Evolutionary conservation across 2,797 vertebrate genomes (phyloP), one percentile per base, ranked within the genome.

Genomic region (Neosilurus hyrtlii): DNA sequence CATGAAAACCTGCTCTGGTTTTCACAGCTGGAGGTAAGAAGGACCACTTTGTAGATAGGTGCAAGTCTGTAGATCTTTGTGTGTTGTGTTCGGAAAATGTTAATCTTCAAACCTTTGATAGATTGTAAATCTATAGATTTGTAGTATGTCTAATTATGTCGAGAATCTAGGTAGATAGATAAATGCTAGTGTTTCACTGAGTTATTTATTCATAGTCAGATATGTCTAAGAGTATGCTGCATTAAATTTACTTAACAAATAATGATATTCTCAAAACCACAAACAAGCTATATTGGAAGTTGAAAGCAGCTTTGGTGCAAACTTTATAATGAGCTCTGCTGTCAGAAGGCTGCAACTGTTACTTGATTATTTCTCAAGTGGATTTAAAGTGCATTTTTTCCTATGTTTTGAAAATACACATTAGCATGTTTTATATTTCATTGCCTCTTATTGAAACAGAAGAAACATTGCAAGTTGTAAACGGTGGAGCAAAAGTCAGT

Each of bases 1-100:
- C 93, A 92, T 0, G 93, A 93, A 88, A 93, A 93, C 89, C 89
- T 94, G 84, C 90, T 87, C 86, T 94, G 93, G 91, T 94, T 96
- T 92, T 93, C 93, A 62, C 90, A 94, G 86, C 87, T 94, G 88
- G 91, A 85, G 93, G 90, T 92, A 93, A 88, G 86, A 59, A 66
- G 10, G 20, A 70, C 30, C 8, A 52, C n/a, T 67, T 67, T 75
- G 12, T 51, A 20, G 43, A 43, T n/a, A 56, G 54, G 30, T 65
- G 35, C 15, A 18, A 59, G 54, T 67, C 11, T 18, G 54, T n/a
- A 9, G 26, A 51, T 24, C 4, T 16, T 77, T 77, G 11, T 16
- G 30, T 43, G 16, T 37, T 24, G 7, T 24, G 51, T 9, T 68
- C n/a, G n/a, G n/a, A n/a, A n/a, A 11, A 30, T 26, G 5, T 59